Base-by-base conservation (phyloP, 2,113 vertebrate species). In the Nothobranchius furzeri region DNA sequence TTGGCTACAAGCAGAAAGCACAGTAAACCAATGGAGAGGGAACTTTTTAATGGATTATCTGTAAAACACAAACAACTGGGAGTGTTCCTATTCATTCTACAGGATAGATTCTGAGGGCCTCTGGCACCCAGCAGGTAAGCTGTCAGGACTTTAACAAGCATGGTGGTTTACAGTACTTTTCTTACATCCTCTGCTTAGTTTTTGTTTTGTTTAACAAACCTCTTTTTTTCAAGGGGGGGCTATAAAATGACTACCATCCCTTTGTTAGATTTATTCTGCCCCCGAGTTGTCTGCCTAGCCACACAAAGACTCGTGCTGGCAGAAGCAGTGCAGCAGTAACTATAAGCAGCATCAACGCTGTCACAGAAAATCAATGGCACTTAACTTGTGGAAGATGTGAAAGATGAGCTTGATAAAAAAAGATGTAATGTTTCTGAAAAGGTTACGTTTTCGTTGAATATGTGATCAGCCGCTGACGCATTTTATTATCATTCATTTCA, bases 41-140 rank as follows among this genome's bases (percentile, higher is more conserved):
- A 90, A 89, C 82, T 82, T 88, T 84, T 84, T 90, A 93, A 92
- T 92, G 85, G 86, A 85, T 91, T 92, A 71, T 84, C 72, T 73
- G 81, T 72, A 73, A 90, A 90, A 89, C 84, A 89, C 79, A 88
- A 91, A 89, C 76, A 88, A 86, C 83, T 85, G 68, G 82, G 87
- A 85, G 78, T 78, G 78, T 85, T 88, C 76, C 77, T 75, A 75
- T 89, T 86, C 70, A 66, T 88, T 82, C 87, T 89, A 81, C 78
- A 77, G 75, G 91, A 87, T 90, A 77, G 78, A 81, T 75, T 79
- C 48, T 40, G 75, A 30, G 37, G 64, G 61, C 70, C 75, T 81
- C 55, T 79, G 74, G 85, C 82, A 68, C 40, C 63, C 36, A 11
- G 68, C 84, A 87, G 82, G 85, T 87, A 78, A 81, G 72, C 89